Percentiles rank a stretch among this genome's conserved stretches.
Conservation (phyloP, 2,113 vertebrate species). For the Paramisgurnus dabryanus region DNA sequence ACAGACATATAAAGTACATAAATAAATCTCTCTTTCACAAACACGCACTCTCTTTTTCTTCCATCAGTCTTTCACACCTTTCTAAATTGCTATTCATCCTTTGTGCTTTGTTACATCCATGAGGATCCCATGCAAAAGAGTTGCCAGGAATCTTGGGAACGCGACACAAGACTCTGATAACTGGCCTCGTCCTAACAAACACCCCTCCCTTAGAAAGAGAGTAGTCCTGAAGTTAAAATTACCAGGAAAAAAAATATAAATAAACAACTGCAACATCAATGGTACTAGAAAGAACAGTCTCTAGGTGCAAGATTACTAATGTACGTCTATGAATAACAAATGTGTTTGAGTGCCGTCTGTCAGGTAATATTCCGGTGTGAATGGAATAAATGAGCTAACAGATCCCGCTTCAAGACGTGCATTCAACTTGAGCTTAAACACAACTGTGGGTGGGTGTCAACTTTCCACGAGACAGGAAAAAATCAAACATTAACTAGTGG, state of each 20-base stretch:
- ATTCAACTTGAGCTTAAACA: not conserved
- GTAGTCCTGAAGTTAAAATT: conserved; percentile 64
- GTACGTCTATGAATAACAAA: not conserved
- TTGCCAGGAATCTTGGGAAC: conserved; percentile 78
- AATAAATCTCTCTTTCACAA: conserved; percentile 60
- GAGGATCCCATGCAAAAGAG: conserved; percentile 74
- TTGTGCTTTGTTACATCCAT: conserved; percentile 73
- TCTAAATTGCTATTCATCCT: conserved; percentile 80
- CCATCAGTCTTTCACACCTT: conserved; percentile 80
- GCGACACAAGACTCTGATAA: conserved; percentile 65
- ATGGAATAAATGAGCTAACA: not conserved
- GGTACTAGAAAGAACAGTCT: not conserved
- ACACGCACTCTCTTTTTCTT: conserved; percentile 75
- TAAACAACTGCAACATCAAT: conserved; percentile 51
- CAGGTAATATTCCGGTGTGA: not conserved
- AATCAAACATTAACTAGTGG: conserved; percentile 35
- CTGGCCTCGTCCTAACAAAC: conserved; percentile 62
- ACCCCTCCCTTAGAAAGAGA: conserved; percentile 66
- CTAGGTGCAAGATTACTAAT: not conserved
- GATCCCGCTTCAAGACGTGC: not conserved
- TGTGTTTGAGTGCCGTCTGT: not conserved
- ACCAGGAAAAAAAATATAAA: conserved; percentile 44
- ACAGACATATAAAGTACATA: conserved; percentile 55
- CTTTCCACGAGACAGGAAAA: conserved; percentile 50
- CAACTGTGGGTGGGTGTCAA: conserved; percentile 30